These are phyloP conservation scores for Ametastegia equiseti DNA, from an alignment of 2,888 invertebrate species.

Conservation along the genomic window DNA sequence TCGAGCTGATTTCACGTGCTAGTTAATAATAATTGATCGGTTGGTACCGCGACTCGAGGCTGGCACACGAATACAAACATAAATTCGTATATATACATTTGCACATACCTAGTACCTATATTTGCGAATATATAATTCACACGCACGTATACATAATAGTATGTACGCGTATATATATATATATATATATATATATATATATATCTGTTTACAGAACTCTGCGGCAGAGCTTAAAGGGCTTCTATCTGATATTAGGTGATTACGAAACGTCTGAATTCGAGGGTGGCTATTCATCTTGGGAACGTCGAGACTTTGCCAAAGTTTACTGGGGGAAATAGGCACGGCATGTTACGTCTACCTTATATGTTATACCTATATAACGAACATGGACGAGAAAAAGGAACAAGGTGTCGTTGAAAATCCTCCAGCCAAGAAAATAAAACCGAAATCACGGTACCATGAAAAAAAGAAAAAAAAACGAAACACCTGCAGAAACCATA, in stretches of 20 bases:
- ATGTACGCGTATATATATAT: background rate
- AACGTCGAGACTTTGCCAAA: background rate
- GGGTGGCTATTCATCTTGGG: background rate
- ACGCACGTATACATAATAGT: too few species aligned
- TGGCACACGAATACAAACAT: background rate
- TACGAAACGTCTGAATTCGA: background rate
- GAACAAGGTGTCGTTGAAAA: too few species aligned
- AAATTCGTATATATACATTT: background rate
- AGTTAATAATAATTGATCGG: constrained; percentile 19
- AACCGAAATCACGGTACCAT: too few species aligned
- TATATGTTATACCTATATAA: too few species aligned
- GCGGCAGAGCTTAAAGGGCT: background rate
- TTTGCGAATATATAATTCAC: background rate
- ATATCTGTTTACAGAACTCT: background rate
- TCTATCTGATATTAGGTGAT: constrained; percentile 12
- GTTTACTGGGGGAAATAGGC: background rate
- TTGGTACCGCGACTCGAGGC: background rate
- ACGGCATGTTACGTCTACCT: too few species aligned
- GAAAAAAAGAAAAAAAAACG: too few species aligned
- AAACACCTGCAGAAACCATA: too few species aligned
- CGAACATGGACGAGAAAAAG: too few species aligned
- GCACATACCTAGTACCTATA: background rate
- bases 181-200: background rate
- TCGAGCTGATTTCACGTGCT: constrained; percentile 12
- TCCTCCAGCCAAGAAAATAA: too few species aligned